Conservation (phyloP, 2,888 invertebrate species). For the Monochamus alternatus region DNA sequence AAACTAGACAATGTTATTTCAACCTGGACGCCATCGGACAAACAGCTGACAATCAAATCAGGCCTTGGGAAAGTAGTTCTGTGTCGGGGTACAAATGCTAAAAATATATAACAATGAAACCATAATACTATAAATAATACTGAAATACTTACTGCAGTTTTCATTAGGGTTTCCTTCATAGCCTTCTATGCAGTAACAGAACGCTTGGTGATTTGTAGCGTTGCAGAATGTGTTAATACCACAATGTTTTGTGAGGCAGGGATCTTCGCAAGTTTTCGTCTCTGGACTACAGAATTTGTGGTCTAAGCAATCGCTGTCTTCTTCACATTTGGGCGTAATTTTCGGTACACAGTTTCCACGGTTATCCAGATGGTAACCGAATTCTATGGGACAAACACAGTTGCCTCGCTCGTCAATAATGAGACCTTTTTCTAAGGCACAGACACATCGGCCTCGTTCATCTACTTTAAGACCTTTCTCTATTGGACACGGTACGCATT, state of each 20-base stretch:
- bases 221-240: slow-evolving; percentile 86
- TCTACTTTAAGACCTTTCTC: slow-evolving; percentile 84
- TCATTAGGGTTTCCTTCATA: slow-evolving; percentile 84
- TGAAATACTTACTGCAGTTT: slow-evolving; percentile 77
- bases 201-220: slow-evolving; percentile 82
- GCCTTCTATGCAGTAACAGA: slow-evolving; percentile 85
- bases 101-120: slow-evolving; percentile 25
- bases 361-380: slow-evolving; percentile 78
- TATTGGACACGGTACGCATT: slow-evolving; percentile 82
- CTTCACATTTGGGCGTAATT: slow-evolving; percentile 76
- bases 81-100: slow-evolving; percentile 53
- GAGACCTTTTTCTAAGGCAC: slow-evolving; percentile 85
- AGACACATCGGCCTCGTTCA: slow-evolving; percentile 85
- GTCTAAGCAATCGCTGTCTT: slow-evolving; percentile 84
- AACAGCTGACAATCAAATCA: slow-evolving; percentile 89
- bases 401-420: slow-evolving; percentile 83
- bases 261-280: slow-evolving; percentile 84
- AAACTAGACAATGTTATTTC: slow-evolving; percentile 82
- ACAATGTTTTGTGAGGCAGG: slow-evolving; percentile 84
- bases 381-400: slow-evolving; percentile 83
- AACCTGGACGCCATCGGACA: slow-evolving; percentile 93
- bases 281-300: slow-evolving; percentile 81
- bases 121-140: background rate
- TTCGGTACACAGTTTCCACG: slow-evolving; percentile 76
- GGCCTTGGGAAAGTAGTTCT: slow-evolving; percentile 89